Conservation (phyloP, 2,113 vertebrate species). For the Platycercus adscitus region DNA sequence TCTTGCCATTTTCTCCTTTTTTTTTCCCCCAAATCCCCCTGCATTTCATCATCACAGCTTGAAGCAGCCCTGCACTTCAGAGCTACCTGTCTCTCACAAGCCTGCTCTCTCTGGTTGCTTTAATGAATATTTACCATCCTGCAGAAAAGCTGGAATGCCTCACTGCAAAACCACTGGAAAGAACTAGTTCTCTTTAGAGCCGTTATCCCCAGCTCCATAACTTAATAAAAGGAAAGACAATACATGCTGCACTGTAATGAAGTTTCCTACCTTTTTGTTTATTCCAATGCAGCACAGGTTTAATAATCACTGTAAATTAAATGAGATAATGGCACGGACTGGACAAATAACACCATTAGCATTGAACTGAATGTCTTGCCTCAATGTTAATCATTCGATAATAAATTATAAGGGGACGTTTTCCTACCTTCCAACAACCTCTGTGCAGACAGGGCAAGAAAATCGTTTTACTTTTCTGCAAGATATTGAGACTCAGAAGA, state of each 20-base stretch:
- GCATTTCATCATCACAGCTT: neutral
- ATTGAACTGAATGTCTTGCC: neutral
- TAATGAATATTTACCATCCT: constrained; percentile 54
- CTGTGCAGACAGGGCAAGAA: neutral
- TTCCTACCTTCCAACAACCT: neutral
- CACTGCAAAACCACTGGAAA: constrained; percentile 16
- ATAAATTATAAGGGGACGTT: neutral
- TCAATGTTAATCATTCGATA: neutral
- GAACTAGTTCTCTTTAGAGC: neutral
- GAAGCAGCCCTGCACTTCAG: neutral
- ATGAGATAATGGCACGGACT: constrained; percentile 10
- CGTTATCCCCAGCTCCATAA: neutral
- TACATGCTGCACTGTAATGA: neutral
- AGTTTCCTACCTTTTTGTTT: constrained; percentile 48
- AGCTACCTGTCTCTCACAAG: neutral
- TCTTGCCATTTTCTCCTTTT: neutral
- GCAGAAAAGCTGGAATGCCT: constrained; percentile 18
- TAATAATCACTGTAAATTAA: constrained; percentile 50
- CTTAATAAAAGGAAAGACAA: constrained; percentile 39
- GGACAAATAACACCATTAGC: neutral
- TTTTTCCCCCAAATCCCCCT: neutral
- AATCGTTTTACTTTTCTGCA: neutral
- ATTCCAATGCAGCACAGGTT: neutral
- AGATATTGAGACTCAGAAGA: neutral
- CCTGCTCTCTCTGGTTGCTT: neutral